Conservation (phyloP, 1,140 invertebrate genomes). For the Stenopsyche tienmushanensis region DNA sequence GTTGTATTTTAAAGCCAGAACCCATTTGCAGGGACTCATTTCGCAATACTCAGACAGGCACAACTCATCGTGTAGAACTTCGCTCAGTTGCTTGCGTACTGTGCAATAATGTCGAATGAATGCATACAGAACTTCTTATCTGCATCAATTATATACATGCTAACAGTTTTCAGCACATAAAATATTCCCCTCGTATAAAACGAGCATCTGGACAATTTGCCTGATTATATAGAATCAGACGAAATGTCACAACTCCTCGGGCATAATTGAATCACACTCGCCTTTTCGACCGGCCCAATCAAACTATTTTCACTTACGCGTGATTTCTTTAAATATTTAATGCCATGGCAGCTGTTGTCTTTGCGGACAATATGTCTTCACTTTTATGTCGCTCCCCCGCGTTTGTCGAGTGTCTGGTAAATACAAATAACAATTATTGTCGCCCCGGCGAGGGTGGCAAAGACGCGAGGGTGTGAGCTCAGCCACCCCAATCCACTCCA, state of each 20-base stretch:
- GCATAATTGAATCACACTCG: not conserved
- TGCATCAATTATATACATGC: no score
- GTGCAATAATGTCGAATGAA: no score
- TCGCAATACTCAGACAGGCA: no score
- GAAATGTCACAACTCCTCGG: not conserved
- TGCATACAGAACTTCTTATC: no score
- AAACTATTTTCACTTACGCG: slow-evolving; percentile 16
- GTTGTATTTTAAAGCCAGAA: not conserved
- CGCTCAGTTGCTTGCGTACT: no score
- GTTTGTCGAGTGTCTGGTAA: slow-evolving; percentile 39
- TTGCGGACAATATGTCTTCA: slow-evolving; percentile 40
- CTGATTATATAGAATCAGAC: slow-evolving; percentile 9
- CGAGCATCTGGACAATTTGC: slow-evolving; percentile 10
- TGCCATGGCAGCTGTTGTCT: slow-evolving; percentile 38
- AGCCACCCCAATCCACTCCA: slow-evolving; percentile 24
- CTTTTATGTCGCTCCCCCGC: slow-evolving; percentile 15
- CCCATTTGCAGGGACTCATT: no score
- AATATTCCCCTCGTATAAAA: no score
- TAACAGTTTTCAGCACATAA: no score
- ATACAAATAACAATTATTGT: slow-evolving; percentile 42
- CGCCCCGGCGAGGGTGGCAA: slow-evolving; percentile 15
- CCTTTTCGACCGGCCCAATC: not conserved
- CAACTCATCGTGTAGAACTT: no score
- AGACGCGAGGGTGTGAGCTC: not conserved
- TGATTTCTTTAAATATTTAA: slow-evolving; percentile 42